Evolutionary conservation across 2,797 vertebrate genomes (phyloP), one percentile per base, ranked within the genome.

Genomic region (Melanotaenia pygmaea): DNA sequence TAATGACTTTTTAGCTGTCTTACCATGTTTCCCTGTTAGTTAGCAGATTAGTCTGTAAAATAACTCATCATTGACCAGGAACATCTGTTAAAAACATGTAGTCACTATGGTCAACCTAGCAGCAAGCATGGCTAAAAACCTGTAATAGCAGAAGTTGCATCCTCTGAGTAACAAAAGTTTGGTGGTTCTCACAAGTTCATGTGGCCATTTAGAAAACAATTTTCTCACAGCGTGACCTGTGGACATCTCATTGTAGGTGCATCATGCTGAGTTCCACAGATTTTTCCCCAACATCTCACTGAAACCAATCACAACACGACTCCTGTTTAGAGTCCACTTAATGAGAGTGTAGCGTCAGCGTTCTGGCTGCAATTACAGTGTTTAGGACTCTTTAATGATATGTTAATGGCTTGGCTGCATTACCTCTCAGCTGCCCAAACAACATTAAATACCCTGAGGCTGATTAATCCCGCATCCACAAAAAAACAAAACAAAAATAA

Each of bases 381-480:
- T 88, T 91, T 87, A 92, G 85, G 83, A 86, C 83, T 89, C 72
- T 86, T 88, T 94, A 94, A 94, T 93, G 92, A 91, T 90, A 91
- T 92, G 93, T 88, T 94, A 94, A 94, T 94, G 89, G 79, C 75
- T 90, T 91, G 90, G 89, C 90, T 90, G 88, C 83, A 86, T 90
- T 91, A 90, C 85, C 90, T 89, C 87, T 92, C 91, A 90, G 92
- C 88, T 92, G 90, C 88, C 88, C 91, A 93, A 93, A 93, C 89
- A 92, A 92, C 93, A 92, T 92, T 91, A 91, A 90, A 88, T 83
- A 90, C 87, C 91, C 91, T 5, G 88, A 65, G 77, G 90, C 86
- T 92, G 90, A 93, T 92, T 86, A 90, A 91, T 91, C 89, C 81
- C 18, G 71, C 79, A 64, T 88, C 86, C 81, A 84, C 90, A 87